phyloP scores from a whole-genome alignment of 2,888 invertebrate species.

The Melanophora roralis region DNA sequence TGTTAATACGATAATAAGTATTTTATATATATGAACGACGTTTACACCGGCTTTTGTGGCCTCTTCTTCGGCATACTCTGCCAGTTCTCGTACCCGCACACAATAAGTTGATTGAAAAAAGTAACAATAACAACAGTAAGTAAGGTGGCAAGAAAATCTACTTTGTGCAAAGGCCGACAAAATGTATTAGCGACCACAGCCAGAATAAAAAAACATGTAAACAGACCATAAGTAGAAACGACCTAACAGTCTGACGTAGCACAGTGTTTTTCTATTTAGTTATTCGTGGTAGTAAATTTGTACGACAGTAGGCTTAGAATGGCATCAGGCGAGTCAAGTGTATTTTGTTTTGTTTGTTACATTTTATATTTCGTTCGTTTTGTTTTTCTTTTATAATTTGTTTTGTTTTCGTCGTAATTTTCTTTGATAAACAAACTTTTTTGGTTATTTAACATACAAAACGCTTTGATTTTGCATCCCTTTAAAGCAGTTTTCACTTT shows the following conservation, averaged over 20 bases:
- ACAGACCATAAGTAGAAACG: conserved; percentile 22
- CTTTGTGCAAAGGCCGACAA: conserved; percentile 55
- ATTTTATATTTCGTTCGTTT: conserved; percentile 13
- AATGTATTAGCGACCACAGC: not conserved
- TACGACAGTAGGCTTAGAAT: conserved; percentile 7
- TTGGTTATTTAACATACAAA: conserved; percentile 25
- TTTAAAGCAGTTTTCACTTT: conserved; percentile 22
- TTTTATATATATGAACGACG: conserved; percentile 18
- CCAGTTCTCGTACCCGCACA: not conserved
- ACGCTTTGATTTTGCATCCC: conserved; percentile 53
- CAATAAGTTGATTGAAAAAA: conserved; percentile 22
- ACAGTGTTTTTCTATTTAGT: not conserved
- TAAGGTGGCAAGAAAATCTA: conserved; percentile 54
- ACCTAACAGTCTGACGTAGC: conserved; percentile 38
- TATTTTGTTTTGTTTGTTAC: conserved; percentile 40
- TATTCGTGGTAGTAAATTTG: conserved; percentile 1
- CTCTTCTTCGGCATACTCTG: conserved; percentile 24
- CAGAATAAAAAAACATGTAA: not conserved
- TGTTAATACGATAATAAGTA: conserved; percentile 28
- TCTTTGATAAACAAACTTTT: conserved; percentile 46
- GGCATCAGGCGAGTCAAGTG: conserved; percentile 43
- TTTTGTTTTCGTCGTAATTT: conserved; percentile 60
- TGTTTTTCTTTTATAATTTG: conserved; percentile 40
- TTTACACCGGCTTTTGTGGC: conserved; percentile 57
- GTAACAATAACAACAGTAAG: conserved; percentile 32